phyloP scores from a whole-genome alignment of 1,140 invertebrate species.

The Lepidotrigona ventralis region DNA sequence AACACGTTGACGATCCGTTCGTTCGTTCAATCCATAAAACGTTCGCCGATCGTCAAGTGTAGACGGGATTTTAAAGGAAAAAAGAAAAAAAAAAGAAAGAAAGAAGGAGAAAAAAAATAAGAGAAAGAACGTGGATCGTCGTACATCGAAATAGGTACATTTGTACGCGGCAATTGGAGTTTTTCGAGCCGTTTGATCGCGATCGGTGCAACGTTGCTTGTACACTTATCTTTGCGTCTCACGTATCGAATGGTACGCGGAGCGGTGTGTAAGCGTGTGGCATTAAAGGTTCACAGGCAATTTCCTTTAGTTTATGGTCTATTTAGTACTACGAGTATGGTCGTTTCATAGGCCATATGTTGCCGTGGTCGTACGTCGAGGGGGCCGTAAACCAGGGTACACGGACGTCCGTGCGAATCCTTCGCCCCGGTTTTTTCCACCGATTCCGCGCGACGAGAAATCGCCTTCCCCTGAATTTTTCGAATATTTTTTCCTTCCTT shows the following conservation, averaged over 20 bases:
- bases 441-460: not conserved
- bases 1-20: not conserved
- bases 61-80: too few relatives aligned
- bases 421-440: constrained; percentile 12
- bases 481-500: too few relatives aligned
- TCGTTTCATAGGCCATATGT: constrained; percentile 65
- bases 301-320: constrained; percentile 68
- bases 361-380: constrained; percentile 51
- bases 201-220: not conserved
- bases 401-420: constrained; percentile 7
- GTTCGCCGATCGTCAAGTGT: not conserved
- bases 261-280: constrained; percentile 49
- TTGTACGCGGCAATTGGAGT: not conserved
- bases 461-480: not conserved
- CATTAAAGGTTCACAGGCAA: constrained; percentile 67
- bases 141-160: not conserved
- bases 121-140: too few relatives aligned
- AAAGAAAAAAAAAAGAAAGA: not conserved
- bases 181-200: not conserved
- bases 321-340: constrained; percentile 67
- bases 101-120: too few relatives aligned
- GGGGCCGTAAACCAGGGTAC: constrained; percentile 35
- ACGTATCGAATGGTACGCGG: not conserved
- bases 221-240: constrained; percentile 17
- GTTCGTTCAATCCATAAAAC: not conserved